A percentile compares a stretch with the other conserved stretches of the same genome.
Conservation (phyloP, 2,888 invertebrate species). For the Stramonita haemastoma region DNA sequence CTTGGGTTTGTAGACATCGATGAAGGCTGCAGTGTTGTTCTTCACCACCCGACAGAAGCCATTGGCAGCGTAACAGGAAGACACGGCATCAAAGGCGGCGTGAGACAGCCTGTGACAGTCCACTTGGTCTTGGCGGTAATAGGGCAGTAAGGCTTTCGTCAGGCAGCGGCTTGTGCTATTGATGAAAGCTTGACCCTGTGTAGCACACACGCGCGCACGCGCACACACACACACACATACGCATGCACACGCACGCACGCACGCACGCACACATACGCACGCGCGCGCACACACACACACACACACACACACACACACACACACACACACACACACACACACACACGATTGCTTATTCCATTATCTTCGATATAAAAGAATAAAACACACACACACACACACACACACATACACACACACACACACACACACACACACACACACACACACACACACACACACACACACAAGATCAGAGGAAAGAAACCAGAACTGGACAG, state of each 20-base stretch:
- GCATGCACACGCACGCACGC: neutral
- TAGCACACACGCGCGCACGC: neutral
- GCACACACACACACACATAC: neutral
- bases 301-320: neutral
- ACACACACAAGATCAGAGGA: neutral
- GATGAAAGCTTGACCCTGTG: slow-evolving; percentile 28
- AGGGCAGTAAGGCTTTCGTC: slow-evolving; percentile 18
- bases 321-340: neutral
- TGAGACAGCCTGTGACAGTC: slow-evolving; percentile 40
- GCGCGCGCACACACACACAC: neutral
- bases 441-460: neutral
- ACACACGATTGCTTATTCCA: no score
- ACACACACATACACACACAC: neutral
- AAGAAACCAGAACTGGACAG: no score
- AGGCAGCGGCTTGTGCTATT: slow-evolving; percentile 19
- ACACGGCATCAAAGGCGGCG: slow-evolving; percentile 24
- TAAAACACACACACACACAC: neutral
- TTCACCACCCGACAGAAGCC: slow-evolving; percentile 26
- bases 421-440: neutral
- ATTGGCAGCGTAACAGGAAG: slow-evolving; percentile 31
- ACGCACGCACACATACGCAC: no score
- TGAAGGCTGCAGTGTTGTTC: slow-evolving; percentile 16
- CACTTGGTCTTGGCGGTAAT: slow-evolving; percentile 30
- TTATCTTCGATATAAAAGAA: no score
- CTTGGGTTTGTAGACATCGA: slow-evolving; percentile 12